Conservation (phyloP, 2,113 vertebrate species). For the Ailuropoda melanoleuca region DNA sequence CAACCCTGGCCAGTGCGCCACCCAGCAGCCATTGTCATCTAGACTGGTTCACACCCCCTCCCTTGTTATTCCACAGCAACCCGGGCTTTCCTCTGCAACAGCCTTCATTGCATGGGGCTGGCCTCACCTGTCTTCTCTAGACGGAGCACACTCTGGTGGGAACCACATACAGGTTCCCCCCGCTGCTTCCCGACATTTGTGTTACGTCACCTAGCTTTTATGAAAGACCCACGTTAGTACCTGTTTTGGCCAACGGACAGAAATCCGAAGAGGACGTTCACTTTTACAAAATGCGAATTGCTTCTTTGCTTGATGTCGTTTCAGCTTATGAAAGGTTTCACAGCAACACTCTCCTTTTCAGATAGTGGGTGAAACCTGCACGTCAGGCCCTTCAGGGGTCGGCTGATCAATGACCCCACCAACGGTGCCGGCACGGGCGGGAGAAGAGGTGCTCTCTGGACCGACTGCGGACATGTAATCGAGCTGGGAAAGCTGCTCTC, state of each 20-base stretch:
- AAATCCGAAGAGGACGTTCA: neutral
- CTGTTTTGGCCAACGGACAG: neutral
- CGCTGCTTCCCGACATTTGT: neutral
- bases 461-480: neutral
- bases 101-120: neutral
- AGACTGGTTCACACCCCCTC: fast-evolving
- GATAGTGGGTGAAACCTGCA: neutral
- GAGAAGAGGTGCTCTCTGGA: neutral
- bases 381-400: neutral
- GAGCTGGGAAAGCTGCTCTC: neutral
- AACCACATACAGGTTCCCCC: neutral
- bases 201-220: neutral
- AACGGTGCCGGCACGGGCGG: fast-evolving
- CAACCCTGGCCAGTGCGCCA: neutral
- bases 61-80: neutral
- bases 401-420: fast-evolving
- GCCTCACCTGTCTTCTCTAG: neutral
- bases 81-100: neutral
- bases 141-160: neutral
- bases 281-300: neutral
- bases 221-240: neutral
- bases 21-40: neutral
- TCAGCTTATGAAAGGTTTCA: neutral
- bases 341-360: neutral
- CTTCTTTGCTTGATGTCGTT: neutral